These are phyloP conservation scores for Eueremaeus valkanovi DNA, from an alignment of 2,888 invertebrate species.

Conservation along the genomic window DNA sequence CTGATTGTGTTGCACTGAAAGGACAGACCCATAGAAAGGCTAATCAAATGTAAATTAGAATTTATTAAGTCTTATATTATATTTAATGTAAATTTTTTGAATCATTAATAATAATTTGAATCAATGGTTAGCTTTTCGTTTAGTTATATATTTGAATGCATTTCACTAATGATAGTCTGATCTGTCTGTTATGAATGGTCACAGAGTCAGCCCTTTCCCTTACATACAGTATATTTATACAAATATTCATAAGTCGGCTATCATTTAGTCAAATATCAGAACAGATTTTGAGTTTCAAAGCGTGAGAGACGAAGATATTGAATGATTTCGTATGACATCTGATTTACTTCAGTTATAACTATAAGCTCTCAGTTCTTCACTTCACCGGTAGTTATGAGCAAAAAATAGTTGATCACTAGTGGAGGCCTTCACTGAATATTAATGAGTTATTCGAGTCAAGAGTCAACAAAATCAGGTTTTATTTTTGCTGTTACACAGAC, in stretches of 20 bases:
- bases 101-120: neutral
- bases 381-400: neutral
- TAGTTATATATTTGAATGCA: neutral
- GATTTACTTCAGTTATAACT: neutral
- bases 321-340: neutral
- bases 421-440: conserved; percentile 2
- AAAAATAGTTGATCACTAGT: conserved; percentile 7
- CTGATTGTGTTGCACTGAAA: neutral
- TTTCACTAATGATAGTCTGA: neutral
- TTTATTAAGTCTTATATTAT: neutral
- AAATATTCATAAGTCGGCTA: neutral
- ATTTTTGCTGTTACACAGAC: neutral
- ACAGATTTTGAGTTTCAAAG: neutral
- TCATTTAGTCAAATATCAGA: neutral
- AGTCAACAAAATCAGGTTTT: neutral
- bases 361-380: neutral
- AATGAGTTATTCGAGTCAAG: neutral
- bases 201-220: neutral
- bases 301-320: neutral
- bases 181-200: neutral
- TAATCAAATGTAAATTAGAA: neutral
- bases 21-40: neutral
- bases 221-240: neutral
- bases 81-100: neutral
- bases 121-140: neutral